Conservation (phyloP, 2,113 vertebrate genomes). For the Onychorhynchus coronatus region DNA sequence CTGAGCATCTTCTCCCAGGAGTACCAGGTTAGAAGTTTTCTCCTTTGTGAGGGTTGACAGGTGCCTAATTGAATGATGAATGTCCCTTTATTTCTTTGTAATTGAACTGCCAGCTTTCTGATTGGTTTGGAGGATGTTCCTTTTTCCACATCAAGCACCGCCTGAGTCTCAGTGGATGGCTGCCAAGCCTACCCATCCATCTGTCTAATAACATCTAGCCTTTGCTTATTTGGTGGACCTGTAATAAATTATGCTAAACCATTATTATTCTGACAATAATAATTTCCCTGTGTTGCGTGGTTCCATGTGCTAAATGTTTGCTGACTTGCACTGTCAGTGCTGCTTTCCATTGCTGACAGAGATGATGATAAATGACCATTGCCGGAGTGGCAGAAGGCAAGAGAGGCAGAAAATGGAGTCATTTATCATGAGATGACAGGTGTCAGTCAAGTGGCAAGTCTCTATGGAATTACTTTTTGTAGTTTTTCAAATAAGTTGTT, state of each 20-base stretch:
- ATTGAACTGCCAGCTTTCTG: slow-evolving; percentile 99
- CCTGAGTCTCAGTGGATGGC: slow-evolving; percentile 96
- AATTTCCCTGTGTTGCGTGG: slow-evolving; percentile 98
- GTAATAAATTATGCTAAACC: slow-evolving; percentile 99
- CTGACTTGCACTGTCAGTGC: slow-evolving; percentile 99
- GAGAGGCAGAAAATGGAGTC: slow-evolving; percentile 99
- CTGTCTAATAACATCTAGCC: slow-evolving; percentile 99
- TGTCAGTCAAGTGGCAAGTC: slow-evolving; percentile 98
- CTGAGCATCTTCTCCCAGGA: slow-evolving; percentile 99
- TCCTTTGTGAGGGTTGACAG: slow-evolving; percentile 99
- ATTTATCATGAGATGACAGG: slow-evolving; percentile 99
- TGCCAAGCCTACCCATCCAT: slow-evolving; percentile 99
- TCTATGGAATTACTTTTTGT: slow-evolving; percentile 94
- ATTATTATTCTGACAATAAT: slow-evolving; percentile 99
- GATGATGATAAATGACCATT: slow-evolving; percentile 99
- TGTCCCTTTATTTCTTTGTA: slow-evolving; percentile 99
- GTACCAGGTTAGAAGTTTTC: slow-evolving; percentile 99
- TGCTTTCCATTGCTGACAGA: slow-evolving; percentile 97
- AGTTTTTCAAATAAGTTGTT: slow-evolving; percentile 98
- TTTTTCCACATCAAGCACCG: slow-evolving; percentile 87
- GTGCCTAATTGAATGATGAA: slow-evolving; percentile 99
- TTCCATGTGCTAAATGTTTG: slow-evolving; percentile 99
- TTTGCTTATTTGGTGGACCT: slow-evolving; percentile 99
- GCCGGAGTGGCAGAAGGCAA: slow-evolving; percentile 98
- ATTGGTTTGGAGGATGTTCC: slow-evolving; percentile 98